phyloP scores from a whole-genome alignment of 2,113 vertebrate species.

The Indicator maculatus region DNA sequence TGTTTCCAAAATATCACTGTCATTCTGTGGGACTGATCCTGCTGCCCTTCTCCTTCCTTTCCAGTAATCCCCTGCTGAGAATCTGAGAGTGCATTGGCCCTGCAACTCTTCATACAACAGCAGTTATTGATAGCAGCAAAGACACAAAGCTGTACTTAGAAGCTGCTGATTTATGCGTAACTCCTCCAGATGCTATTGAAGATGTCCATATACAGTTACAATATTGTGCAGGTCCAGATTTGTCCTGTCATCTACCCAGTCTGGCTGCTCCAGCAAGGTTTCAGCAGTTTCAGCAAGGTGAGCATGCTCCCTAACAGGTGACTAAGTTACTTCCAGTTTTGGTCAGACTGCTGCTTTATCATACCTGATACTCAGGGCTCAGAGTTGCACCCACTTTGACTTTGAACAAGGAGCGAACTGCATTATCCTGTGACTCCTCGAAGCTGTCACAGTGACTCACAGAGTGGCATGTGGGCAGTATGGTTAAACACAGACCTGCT shows the following conservation, averaged over 20 bases:
- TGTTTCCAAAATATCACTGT: background rate
- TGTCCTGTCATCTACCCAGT: background rate
- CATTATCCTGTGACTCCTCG: background rate
- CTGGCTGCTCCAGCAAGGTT: background rate
- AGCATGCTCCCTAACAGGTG: background rate
- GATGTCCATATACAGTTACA: background rate
- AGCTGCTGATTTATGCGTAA: background rate
- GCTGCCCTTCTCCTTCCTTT: background rate
- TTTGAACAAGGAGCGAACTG: background rate
- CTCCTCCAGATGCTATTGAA: background rate
- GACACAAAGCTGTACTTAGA: background rate
- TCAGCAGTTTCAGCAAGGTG: background rate
- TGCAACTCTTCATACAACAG: accelerated
- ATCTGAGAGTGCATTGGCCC: background rate
- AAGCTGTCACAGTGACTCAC: background rate
- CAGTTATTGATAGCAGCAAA: background rate
- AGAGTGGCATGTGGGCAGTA: background rate
- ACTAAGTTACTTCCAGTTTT: background rate
- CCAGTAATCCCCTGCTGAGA: background rate
- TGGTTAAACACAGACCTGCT: background rate
- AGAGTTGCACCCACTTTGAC: background rate
- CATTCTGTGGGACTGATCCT: background rate
- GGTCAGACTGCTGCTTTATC: conserved; percentile 28
- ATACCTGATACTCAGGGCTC: background rate
- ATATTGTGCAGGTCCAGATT: background rate